phyloP scores from a whole-genome alignment of 1,140 invertebrate genomes.

The Triops longicaudatus region DNA sequence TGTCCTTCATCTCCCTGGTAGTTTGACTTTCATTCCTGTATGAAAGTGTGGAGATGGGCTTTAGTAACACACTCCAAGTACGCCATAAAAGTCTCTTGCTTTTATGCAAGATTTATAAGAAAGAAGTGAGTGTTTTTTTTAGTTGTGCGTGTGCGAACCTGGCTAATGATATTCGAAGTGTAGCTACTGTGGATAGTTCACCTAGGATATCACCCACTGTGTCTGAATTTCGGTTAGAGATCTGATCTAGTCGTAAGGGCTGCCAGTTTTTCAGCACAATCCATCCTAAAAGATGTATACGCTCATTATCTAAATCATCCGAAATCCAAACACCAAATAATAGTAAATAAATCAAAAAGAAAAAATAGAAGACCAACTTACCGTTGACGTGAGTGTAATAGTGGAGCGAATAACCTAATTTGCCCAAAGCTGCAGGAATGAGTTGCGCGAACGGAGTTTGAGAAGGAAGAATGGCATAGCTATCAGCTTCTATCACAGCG shows the following conservation, averaged over 20 bases:
- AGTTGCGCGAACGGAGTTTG: slow-evolving; percentile 75
- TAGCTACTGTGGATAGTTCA: slow-evolving; percentile 81
- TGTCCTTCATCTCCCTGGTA: slow-evolving; percentile 82
- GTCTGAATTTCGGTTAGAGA: slow-evolving; percentile 71
- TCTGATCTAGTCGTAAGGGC: slow-evolving; percentile 76
- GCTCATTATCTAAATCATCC: background rate
- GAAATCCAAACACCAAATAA: slow-evolving; percentile 29
- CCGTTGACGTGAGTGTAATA: slow-evolving; percentile 68
- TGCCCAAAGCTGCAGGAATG: slow-evolving; percentile 63
- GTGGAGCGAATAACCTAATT: slow-evolving; percentile 67
- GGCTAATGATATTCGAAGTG: slow-evolving; percentile 77
- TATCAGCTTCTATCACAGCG: slow-evolving; percentile 70
- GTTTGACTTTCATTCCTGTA: slow-evolving; percentile 35
- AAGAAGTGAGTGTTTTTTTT: slow-evolving; percentile 1
- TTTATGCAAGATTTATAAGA: slow-evolving; percentile 25
- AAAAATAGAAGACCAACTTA: slow-evolving; percentile 36
- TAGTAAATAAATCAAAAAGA: slow-evolving; percentile 30
- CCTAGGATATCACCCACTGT: slow-evolving; percentile 87
- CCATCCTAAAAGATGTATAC: slow-evolving; percentile 49
- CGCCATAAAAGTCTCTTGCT: background rate
- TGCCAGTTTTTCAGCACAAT: slow-evolving; percentile 91
- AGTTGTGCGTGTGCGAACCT: slow-evolving; percentile 43
- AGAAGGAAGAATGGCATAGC: slow-evolving; percentile 86
- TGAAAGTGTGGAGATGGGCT: background rate
- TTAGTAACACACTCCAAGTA: background rate